Conservation (phyloP, 2,113 vertebrate genomes). For the Mastomys natalensis region DNA sequence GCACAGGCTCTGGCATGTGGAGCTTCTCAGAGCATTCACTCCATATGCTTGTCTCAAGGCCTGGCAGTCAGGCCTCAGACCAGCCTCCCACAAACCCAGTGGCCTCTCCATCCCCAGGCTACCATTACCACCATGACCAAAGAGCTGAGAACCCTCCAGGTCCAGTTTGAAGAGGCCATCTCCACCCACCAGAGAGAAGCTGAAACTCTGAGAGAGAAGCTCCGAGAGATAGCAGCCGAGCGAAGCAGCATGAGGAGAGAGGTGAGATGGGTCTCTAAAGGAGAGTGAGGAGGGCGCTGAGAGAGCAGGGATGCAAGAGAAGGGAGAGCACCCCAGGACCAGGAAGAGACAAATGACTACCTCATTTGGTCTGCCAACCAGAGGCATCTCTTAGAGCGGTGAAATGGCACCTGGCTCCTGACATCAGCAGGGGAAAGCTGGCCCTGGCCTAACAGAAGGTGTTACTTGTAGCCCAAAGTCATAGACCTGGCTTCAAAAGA, state of each 20-base stretch:
- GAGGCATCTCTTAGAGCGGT: not conserved
- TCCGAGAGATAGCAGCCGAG: conserved; percentile 83
- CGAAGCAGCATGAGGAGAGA: conserved; percentile 44
- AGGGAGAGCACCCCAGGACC: no score
- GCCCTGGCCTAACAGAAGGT: not conserved
- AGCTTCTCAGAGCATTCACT: not conserved
- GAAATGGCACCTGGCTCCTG: not conserved
- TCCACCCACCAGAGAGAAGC: conserved; percentile 81
- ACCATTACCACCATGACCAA: conserved; percentile 52
- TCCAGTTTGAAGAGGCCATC: conserved; percentile 87
- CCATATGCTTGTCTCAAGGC: accelerated
- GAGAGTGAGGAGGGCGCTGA: accelerated
- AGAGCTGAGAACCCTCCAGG: conserved; percentile 84
- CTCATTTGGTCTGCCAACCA: not conserved
- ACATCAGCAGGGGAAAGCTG: accelerated
- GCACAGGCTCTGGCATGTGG: accelerated
- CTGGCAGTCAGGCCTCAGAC: not conserved
- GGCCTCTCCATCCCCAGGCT: conserved; percentile 74
- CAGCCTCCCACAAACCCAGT: accelerated
- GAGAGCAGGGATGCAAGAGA: not conserved
- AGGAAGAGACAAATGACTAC: no score
- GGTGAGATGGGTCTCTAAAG: not conserved
- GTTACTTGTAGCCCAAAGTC: accelerated
- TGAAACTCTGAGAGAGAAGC: conserved; percentile 80
- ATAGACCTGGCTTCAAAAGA: not conserved